Conservation (phyloP, 2,888 invertebrate species). For the Stenotaenia linearis region DNA sequence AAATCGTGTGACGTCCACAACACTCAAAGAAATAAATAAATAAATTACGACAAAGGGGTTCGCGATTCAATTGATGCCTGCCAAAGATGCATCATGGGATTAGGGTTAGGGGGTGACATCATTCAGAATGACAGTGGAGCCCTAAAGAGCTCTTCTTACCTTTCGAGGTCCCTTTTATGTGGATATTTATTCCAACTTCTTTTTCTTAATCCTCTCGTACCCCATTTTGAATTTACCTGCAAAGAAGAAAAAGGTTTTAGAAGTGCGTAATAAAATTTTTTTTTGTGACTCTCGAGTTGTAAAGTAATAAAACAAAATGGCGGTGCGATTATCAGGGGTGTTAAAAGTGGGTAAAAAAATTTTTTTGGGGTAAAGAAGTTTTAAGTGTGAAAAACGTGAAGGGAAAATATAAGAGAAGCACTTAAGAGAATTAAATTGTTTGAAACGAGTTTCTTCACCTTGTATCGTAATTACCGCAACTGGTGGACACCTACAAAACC, state of each 20-base stretch:
- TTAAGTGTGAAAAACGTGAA: background rate
- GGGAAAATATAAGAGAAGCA: background rate
- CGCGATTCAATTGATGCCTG: background rate
- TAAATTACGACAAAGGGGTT: too few relatives aligned
- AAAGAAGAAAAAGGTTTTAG: background rate
- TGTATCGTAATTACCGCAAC: conserved; percentile 1
- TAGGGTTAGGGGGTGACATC: background rate
- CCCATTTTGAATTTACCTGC: background rate
- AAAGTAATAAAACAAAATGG: background rate
- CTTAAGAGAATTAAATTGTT: background rate
- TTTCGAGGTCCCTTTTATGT: background rate
- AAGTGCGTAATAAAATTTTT: too few relatives aligned
- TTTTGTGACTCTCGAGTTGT: background rate
- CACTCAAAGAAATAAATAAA: background rate
- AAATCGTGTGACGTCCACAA: background rate
- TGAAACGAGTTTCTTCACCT: background rate
- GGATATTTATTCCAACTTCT: background rate
- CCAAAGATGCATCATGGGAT: background rate
- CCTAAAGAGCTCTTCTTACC: background rate
- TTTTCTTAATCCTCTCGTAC: background rate
- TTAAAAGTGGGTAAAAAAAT: too few relatives aligned
- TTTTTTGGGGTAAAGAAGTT: background rate
- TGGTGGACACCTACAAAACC: background rate
- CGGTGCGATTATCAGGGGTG: background rate
- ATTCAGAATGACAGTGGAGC: background rate